Evolutionary conservation across 2,797 vertebrate genomes (phyloP).

Genomic region (Psittacula echo): DNA sequence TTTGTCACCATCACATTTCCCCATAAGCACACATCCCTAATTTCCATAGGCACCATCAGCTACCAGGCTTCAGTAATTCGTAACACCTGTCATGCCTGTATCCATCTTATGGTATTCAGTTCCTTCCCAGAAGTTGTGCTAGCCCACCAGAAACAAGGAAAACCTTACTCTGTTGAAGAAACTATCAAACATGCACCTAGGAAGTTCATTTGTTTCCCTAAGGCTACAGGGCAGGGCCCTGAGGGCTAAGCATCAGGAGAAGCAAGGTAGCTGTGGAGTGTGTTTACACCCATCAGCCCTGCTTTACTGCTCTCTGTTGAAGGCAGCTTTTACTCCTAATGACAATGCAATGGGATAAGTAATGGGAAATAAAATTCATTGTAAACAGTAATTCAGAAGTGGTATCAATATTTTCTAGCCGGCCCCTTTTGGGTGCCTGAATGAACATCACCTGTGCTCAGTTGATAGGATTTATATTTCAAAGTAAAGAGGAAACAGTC

Average conservation of each 20-base stretch:
- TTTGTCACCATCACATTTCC: background rate
- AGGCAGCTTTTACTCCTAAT: background rate
- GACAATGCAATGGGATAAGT: background rate
- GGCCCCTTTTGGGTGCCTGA: background rate
- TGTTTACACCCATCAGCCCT: background rate
- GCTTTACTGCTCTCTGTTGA: background rate
- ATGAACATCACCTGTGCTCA: background rate
- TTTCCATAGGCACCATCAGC: background rate
- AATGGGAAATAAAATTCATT: background rate
- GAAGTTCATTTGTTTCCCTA: background rate
- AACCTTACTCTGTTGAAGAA: background rate
- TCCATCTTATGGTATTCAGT: too few relatives aligned
- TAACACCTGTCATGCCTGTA: rapidly evolving
- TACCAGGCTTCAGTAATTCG: background rate
- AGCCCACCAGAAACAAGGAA: background rate
- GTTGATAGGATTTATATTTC: background rate
- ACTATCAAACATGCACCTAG: background rate
- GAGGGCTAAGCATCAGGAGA: background rate
- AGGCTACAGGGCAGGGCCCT: background rate
- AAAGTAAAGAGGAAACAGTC: background rate
- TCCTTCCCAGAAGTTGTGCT: background rate
- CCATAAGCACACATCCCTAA: background rate
- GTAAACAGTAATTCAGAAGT: background rate
- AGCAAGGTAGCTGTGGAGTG: background rate
- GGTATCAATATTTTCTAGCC: background rate